Evolutionary conservation across 1,140 invertebrate genomes (phyloP).

Genomic region (Dendroctonus ponderosae): DNA sequence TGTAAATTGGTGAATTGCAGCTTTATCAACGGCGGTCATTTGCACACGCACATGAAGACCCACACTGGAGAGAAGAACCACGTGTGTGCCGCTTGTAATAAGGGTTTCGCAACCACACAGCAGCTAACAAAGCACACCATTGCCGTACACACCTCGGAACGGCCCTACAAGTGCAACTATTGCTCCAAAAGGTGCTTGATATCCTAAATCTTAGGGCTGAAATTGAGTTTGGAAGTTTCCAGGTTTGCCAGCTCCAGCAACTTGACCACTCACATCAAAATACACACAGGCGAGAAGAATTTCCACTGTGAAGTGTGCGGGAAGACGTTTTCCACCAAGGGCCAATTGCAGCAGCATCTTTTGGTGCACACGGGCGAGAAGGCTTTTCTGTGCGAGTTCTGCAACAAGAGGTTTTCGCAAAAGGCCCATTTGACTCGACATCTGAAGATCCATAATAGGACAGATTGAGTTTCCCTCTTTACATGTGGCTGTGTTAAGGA

Average conservation of each 20-base stretch:
- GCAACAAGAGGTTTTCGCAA: constrained; percentile 74
- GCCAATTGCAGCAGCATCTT: constrained; percentile 57
- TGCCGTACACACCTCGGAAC: constrained; percentile 68
- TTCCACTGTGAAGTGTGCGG: constrained; percentile 52
- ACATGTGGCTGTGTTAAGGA: too few relatives aligned
- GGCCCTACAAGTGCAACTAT: constrained; percentile 57
- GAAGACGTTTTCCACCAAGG: constrained; percentile 51
- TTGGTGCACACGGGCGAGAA: constrained; percentile 61
- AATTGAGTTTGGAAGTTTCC: background rate
- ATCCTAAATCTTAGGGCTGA: background rate
- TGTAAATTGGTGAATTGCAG: constrained; percentile 8
- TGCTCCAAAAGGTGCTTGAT: constrained; percentile 48
- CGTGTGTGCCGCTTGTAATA: constrained; percentile 57
- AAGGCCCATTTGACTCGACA: constrained; percentile 65
- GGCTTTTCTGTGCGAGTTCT: constrained; percentile 72
- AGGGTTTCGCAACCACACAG: constrained; percentile 56
- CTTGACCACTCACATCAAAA: constrained; percentile 49
- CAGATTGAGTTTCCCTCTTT: background rate
- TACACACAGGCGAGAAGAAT: constrained; percentile 62
- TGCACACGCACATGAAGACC: constrained; percentile 53
- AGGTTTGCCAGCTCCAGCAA: constrained; percentile 50
- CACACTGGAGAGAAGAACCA: constrained; percentile 65
- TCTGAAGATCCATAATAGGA: constrained; percentile 44
- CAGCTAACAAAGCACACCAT: constrained; percentile 59
- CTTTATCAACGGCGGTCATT: constrained; percentile 54